These are phyloP conservation scores for Subacronicta megacephala DNA, from an alignment of 2,888 invertebrate species.

Conservation along the genomic window DNA sequence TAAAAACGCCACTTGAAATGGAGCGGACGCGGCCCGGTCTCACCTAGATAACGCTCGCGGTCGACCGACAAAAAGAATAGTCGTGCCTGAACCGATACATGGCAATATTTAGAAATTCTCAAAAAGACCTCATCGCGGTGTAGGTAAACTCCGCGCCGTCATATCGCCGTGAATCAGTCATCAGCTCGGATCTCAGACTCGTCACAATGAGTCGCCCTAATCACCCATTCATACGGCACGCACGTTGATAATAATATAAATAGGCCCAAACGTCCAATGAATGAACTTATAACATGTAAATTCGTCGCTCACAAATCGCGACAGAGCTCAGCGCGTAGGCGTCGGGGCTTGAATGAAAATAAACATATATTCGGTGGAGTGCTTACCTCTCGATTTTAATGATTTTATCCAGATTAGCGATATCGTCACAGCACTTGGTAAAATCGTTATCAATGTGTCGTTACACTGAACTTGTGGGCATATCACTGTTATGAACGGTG, in stretches of 20 bases:
- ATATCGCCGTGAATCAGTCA: conserved; percentile 70
- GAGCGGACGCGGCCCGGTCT: conserved; percentile 79
- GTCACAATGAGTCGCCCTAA: conserved; percentile 73
- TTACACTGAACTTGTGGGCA: conserved; percentile 81
- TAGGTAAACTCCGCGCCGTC: conserved; percentile 52
- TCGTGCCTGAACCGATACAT: conserved; percentile 56
- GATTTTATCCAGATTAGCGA: conserved; percentile 87
- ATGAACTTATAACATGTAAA: conserved; percentile 88
- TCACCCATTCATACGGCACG: conserved; percentile 84
- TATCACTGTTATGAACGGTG: conserved; percentile 74
- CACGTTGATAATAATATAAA: conserved; percentile 84
- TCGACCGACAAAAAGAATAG: conserved; percentile 67
- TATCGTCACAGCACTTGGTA: conserved; percentile 76
- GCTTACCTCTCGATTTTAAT: conserved; percentile 87
- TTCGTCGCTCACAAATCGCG: conserved; percentile 88
- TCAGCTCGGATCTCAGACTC: conserved; percentile 57
- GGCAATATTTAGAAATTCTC: conserved; percentile 55
- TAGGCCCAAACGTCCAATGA: conserved; percentile 82
- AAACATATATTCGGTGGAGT: conserved; percentile 71
- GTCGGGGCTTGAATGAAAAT: conserved; percentile 85
- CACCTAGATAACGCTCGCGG: conserved; percentile 81
- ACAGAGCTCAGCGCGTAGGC: conserved; percentile 85
- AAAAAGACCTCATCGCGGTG: conserved; percentile 53
- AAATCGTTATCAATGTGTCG: conserved; percentile 67
- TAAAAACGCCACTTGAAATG: conserved; percentile 87